Conservation (phyloP, 2,888 invertebrate genomes). For the Mimumesa dahlbomi region DNA sequence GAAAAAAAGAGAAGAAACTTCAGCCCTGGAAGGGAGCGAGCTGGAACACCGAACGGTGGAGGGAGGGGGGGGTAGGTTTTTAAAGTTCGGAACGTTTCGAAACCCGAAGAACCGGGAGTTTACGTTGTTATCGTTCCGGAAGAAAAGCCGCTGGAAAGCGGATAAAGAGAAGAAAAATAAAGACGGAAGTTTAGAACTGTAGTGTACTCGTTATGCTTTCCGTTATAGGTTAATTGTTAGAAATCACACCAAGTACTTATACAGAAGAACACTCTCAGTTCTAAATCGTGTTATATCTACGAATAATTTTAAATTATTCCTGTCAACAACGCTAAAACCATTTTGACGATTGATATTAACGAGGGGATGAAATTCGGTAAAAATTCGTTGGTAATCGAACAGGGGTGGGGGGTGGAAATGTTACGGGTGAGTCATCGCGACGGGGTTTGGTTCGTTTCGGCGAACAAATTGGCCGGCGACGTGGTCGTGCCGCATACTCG, state of each 20-base stretch:
- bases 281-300: too few relatives aligned
- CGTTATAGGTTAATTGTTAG: slow-evolving; percentile 12
- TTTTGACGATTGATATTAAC: too few relatives aligned
- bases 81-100: slow-evolving; percentile 13
- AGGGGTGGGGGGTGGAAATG: neutral
- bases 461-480: slow-evolving; percentile 55
- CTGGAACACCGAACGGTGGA: neutral
- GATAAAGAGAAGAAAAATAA: neutral
- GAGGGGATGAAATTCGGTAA: too few relatives aligned
- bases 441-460: slow-evolving; percentile 7
- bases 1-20: too few relatives aligned
- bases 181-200: slow-evolving; percentile 2
- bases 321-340: too few relatives aligned
- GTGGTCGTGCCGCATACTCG: slow-evolving; percentile 47
- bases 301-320: too few relatives aligned
- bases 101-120: slow-evolving; percentile 14
- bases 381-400: slow-evolving; percentile 26
- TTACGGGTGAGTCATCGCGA: slow-evolving; percentile 37
- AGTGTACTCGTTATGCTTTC: slow-evolving; percentile 21
- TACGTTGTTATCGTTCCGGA: neutral
- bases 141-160: neutral
- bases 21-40: slow-evolving; percentile 6
- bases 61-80: neutral
- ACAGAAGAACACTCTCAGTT: too few relatives aligned
- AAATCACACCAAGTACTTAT: too few relatives aligned